phyloP scores from a whole-genome alignment of 2,113 vertebrate genomes.

The Hippocampus zosterae region DNA sequence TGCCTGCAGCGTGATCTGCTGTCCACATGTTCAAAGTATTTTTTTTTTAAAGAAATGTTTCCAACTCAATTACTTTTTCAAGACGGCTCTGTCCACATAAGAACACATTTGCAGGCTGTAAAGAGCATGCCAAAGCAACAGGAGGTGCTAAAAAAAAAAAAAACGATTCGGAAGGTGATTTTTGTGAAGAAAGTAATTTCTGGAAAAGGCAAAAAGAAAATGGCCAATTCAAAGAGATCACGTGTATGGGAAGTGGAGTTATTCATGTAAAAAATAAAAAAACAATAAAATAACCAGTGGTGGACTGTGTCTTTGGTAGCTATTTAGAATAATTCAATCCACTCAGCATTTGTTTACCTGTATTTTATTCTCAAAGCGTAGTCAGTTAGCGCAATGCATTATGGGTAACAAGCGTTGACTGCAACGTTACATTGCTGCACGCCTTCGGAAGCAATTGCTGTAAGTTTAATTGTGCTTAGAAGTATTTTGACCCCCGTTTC shows the following conservation, averaged over 20 bases:
- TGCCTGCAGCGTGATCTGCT: constrained; percentile 37
- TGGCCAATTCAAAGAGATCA: neutral
- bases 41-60: neutral
- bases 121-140: neutral
- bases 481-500: no score
- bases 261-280: no score
- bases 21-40: constrained; percentile 2
- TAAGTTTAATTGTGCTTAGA: no score
- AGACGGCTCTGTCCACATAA: neutral
- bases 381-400: no score
- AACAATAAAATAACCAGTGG: no score
- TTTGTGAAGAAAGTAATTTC: neutral
- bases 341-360: no score
- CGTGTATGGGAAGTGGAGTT: neutral
- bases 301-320: no score
- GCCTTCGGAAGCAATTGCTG: no score
- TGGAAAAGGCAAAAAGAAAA: neutral
- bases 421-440: no score
- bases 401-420: no score
- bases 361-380: no score
- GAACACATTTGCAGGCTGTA: neutral
- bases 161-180: neutral
- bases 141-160: neutral
- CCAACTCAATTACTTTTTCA: constrained; percentile 1
- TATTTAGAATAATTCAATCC: no score